phyloP scores from a whole-genome alignment of 2,797 vertebrate genomes.

The Acestrorhynchus altus region DNA sequence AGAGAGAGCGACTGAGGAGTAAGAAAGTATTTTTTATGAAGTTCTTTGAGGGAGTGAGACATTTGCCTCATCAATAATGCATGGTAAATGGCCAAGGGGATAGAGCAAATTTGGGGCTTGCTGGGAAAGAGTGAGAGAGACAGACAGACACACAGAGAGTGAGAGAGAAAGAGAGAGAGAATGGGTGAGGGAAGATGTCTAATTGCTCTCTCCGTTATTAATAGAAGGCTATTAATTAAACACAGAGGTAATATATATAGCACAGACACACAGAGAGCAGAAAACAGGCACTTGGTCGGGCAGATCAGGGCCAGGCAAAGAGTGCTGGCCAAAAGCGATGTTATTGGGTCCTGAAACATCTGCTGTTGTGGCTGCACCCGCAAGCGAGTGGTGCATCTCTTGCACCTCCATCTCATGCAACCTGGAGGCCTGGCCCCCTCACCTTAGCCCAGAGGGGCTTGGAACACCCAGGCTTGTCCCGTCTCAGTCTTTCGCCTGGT shows the following conservation, averaged over 20 bases:
- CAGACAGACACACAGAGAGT: slow-evolving; percentile 26
- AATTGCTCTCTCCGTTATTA: slow-evolving; percentile 76
- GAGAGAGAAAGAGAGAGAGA: slow-evolving; percentile 51
- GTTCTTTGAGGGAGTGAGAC: slow-evolving; percentile 50
- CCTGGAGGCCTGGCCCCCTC: slow-evolving; percentile 27
- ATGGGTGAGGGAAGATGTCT: slow-evolving; percentile 63
- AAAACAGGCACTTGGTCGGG: slow-evolving; percentile 72
- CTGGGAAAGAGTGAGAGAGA: slow-evolving; percentile 55
- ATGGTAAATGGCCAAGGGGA: slow-evolving; percentile 58
- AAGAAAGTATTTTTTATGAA: slow-evolving; percentile 53
- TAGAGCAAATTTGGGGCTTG: slow-evolving; percentile 60
- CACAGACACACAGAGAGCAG: slow-evolving; percentile 65
- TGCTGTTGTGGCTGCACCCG: slow-evolving; percentile 58
- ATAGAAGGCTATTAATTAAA: slow-evolving; percentile 81
- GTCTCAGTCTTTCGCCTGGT: neutral
- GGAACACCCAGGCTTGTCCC: slow-evolving; percentile 16
- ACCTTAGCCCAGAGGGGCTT: neutral
- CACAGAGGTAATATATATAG: slow-evolving; percentile 76
- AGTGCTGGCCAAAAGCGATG: slow-evolving; percentile 54
- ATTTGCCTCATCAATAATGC: slow-evolving; percentile 66
- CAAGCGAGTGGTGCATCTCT: slow-evolving; percentile 33
- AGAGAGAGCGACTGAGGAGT: neutral
- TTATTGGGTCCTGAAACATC: slow-evolving; percentile 68
- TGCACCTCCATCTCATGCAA: slow-evolving; percentile 55
- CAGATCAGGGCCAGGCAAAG: too few relatives aligned